Evolutionary conservation across 2,797 vertebrate genomes (phyloP).

Genomic region (Cyclopterus lumpus): DNA sequence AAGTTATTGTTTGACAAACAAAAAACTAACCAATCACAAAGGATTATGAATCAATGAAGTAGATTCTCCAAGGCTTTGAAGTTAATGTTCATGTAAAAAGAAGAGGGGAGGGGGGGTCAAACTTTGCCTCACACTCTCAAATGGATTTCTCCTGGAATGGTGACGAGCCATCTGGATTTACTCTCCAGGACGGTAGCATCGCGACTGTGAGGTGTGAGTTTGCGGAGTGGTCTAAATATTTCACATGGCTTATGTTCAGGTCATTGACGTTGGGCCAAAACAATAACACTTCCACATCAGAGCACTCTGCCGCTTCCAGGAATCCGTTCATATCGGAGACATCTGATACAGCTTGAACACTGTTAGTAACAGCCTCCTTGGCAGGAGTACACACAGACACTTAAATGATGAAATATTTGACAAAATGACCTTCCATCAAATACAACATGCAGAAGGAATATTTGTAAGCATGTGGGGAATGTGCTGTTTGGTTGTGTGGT

Average conservation of each 20-base stretch:
- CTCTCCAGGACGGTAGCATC: not conserved
- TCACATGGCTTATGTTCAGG: constrained; percentile 20
- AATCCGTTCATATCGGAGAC: constrained; percentile 16
- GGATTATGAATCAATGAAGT: not conserved
- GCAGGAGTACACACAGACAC: constrained; percentile 1
- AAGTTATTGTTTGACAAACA: not conserved
- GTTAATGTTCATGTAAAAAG: constrained; percentile 23
- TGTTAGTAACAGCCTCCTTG: not conserved
- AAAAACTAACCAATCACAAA: constrained; percentile 10
- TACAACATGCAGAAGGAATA: not conserved
- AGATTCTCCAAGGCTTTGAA: not conserved
- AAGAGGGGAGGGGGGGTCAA: constrained; percentile 15
- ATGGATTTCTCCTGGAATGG: constrained; percentile 33
- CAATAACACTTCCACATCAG: constrained; percentile 15
- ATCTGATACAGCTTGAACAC: constrained; percentile 6
- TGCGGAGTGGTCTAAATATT: constrained; percentile 34
- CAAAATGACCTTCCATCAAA: not conserved
- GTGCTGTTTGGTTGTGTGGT: not conserved
- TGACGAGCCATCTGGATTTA: constrained; percentile 16
- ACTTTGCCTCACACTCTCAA: constrained; percentile 41
- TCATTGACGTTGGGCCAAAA: constrained; percentile 28
- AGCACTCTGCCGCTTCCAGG: constrained; percentile 26
- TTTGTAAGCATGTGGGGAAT: not conserved
- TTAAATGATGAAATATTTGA: not conserved
- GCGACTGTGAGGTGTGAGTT: constrained; percentile 3